These are phyloP conservation scores for Anoplius nigerrimus DNA, from an alignment of 2,888 invertebrate genomes.

Conservation along the genomic window DNA sequence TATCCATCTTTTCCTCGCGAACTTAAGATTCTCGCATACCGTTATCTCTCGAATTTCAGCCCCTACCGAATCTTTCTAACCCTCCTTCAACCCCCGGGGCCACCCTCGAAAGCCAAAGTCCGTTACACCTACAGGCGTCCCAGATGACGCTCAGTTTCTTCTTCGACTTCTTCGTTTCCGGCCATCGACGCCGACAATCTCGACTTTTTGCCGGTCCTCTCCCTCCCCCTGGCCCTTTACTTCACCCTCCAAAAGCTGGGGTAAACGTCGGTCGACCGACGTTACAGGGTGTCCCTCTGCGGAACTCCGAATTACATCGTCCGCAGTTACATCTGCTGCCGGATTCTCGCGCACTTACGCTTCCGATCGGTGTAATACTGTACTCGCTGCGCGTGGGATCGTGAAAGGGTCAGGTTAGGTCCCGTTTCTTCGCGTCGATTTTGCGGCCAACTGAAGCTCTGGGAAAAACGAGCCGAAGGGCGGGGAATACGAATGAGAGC, in stretches of 20 bases:
- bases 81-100: background rate
- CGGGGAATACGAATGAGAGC: too few relatives aligned
- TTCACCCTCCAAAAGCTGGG: background rate
- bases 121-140: slow-evolving; percentile 24
- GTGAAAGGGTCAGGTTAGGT: too few relatives aligned
- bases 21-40: too few relatives aligned
- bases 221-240: background rate
- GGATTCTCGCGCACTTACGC: background rate
- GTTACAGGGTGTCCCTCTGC: background rate
- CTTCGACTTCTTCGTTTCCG: slow-evolving; percentile 9
- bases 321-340: background rate
- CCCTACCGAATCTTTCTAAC: background rate
- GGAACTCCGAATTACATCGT: background rate
- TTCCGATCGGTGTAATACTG: background rate
- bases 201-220: slow-evolving; percentile 10
- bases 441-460: too few relatives aligned
- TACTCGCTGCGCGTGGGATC: too few relatives aligned
- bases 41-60: background rate
- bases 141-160: slow-evolving; percentile 25
- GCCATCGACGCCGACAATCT: slow-evolving; percentile 1
- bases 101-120: too few relatives aligned
- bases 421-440: too few relatives aligned
- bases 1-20: background rate
- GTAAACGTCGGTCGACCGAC: background rate
- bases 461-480: too few relatives aligned